phyloP scores from a whole-genome alignment of 2,113 vertebrate genomes.

The Microtus oregoni region DNA sequence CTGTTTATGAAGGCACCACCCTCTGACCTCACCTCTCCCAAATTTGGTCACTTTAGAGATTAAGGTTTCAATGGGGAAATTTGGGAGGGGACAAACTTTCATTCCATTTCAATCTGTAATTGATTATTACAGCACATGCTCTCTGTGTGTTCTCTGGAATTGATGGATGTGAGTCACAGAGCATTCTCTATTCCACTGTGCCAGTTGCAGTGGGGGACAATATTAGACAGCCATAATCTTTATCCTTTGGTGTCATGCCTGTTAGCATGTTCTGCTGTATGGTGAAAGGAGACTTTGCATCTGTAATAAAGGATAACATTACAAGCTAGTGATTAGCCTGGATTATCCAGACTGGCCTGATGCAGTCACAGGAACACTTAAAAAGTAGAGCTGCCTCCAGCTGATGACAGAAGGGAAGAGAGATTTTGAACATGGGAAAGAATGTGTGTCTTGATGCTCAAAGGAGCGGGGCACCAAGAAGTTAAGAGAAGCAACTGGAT shows the following conservation, averaged over 20 bases:
- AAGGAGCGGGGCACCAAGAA: background rate
- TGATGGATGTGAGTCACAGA: background rate
- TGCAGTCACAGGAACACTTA: background rate
- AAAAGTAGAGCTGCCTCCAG: background rate
- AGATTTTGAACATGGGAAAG: background rate
- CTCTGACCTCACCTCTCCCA: background rate
- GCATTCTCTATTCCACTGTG: background rate
- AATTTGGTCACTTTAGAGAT: background rate
- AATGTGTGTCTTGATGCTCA: background rate
- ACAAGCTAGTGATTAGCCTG: background rate
- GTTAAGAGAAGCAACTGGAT: background rate
- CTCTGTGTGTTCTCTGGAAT: background rate
- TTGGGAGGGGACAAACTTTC: background rate
- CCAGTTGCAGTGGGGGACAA: background rate
- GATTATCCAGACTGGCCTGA: background rate
- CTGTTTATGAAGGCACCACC: background rate
- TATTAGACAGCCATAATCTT: background rate
- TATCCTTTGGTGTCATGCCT: background rate
- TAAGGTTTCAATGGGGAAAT: constrained; percentile 6
- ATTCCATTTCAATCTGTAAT: background rate
- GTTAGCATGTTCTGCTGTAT: rapidly evolving
- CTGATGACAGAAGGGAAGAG: background rate
- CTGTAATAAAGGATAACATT: background rate
- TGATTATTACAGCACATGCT: background rate
- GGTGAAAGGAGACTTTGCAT: background rate